phyloP scores from a whole-genome alignment of 2,888 invertebrate species.

The Heteromyza rotundicornis region DNA sequence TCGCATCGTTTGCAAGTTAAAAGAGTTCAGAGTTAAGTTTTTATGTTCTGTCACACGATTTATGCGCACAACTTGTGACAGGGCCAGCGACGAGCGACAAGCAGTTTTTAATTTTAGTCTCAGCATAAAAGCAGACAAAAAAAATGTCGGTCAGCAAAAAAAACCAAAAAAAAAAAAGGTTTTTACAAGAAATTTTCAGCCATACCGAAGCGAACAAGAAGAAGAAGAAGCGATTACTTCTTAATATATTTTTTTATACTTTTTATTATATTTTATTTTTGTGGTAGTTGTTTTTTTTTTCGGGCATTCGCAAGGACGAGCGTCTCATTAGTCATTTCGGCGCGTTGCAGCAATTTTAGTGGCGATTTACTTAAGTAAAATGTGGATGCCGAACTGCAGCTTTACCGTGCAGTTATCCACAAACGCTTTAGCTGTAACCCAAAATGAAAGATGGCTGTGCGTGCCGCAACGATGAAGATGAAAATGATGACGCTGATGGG shows the following conservation, averaged over 20 bases:
- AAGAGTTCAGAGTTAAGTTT: not conserved
- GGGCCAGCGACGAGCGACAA: not conserved
- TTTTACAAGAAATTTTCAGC: too few species aligned
- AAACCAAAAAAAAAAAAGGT: too few species aligned
- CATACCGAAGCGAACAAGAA: too few species aligned
- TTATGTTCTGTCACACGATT: slow-evolving; percentile 17
- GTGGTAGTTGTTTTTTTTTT: not conserved
- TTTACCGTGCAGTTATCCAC: too few species aligned
- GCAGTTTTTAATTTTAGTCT: not conserved
- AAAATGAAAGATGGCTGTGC: not conserved
- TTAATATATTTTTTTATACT: not conserved
- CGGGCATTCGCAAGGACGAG: slow-evolving; percentile 9
- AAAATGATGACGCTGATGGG: too few species aligned
- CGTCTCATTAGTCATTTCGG: slow-evolving; percentile 16
- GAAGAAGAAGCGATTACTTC: too few species aligned
- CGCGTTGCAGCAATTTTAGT: not conserved
- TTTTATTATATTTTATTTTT: not conserved
- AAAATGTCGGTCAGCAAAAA: too few species aligned
- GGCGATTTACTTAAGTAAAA: not conserved
- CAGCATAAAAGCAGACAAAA: too few species aligned
- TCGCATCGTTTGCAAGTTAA: not conserved
- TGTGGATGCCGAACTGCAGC: not conserved
- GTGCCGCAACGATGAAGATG: not conserved
- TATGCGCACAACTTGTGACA: slow-evolving; percentile 10
- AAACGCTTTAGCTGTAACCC: too few species aligned